Conservation (phyloP, 2,113 vertebrate genomes). For the Ovibos moschatus region DNA sequence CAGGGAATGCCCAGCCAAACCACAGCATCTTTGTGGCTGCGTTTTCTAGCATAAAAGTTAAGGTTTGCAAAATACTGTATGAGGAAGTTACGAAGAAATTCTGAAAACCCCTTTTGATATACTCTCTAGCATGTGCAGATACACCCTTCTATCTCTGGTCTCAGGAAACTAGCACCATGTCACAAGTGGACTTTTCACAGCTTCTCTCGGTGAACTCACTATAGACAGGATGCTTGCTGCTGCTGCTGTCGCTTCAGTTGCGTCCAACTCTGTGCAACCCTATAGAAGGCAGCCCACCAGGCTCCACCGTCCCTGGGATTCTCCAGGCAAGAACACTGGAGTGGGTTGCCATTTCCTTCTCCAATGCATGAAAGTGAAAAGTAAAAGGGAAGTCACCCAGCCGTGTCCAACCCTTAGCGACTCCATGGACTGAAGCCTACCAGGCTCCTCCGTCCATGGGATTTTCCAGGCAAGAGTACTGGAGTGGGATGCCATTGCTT, state of each 20-base stretch:
- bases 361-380: too few species aligned
- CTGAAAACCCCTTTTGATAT: neutral
- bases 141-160: neutral
- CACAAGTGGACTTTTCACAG: neutral
- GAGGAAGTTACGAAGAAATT: neutral
- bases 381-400: too few species aligned
- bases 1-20: neutral
- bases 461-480: too few species aligned
- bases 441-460: too few species aligned
- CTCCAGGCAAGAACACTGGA: too few species aligned
- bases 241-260: neutral
- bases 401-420: rapidly evolving
- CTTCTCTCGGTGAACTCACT: neutral
- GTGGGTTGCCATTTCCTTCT: too few species aligned
- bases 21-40: neutral
- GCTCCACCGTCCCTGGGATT: neutral
- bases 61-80: neutral
- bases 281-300: neutral
- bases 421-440: too few species aligned
- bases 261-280: neutral
- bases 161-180: neutral
- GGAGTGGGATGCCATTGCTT: too few species aligned
- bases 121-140: neutral
- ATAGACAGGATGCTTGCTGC: neutral
- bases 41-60: neutral